A percentile compares a stretch with the other conserved stretches of the same genome.
Evolutionary conservation across 2,113 vertebrate species (phyloP).

Genomic region (Pantherophis guttatus): DNA sequence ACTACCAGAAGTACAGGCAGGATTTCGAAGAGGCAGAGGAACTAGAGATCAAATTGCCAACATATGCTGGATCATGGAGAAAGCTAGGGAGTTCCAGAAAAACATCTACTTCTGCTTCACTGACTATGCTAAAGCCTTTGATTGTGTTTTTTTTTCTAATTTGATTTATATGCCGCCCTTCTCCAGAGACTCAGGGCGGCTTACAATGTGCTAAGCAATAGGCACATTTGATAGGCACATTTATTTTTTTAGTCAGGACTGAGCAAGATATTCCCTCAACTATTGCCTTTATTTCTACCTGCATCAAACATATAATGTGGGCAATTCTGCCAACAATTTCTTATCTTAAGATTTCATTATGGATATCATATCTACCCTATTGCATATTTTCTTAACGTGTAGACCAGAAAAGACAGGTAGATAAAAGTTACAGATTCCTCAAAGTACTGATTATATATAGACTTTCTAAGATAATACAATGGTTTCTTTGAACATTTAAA

Average conservation of each 20-base stretch:
- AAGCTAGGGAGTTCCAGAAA: no score
- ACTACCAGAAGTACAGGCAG: no score
- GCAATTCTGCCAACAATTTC: neutral
- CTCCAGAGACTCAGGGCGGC: no score
- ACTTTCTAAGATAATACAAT: neutral
- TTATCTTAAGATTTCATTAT: neutral
- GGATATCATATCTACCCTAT: neutral
- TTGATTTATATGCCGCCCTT: no score
- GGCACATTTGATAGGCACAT: neutral
- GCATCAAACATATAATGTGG: neutral
- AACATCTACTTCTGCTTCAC: no score
- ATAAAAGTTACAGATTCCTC: neutral
- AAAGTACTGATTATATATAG: neutral
- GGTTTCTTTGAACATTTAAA: neutral
- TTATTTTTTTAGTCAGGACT: neutral
- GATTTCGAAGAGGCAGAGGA: no score
- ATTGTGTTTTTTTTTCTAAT: no score
- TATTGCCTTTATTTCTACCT: neutral
- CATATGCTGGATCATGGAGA: no score
- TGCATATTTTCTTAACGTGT: neutral
- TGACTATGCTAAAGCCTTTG: no score
- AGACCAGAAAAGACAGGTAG: neutral
- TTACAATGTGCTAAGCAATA: no score
- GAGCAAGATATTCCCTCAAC: neutral
- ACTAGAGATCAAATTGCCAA: no score